phyloP scores from a whole-genome alignment of 2,888 invertebrate species.

The Andrena dorsata region DNA sequence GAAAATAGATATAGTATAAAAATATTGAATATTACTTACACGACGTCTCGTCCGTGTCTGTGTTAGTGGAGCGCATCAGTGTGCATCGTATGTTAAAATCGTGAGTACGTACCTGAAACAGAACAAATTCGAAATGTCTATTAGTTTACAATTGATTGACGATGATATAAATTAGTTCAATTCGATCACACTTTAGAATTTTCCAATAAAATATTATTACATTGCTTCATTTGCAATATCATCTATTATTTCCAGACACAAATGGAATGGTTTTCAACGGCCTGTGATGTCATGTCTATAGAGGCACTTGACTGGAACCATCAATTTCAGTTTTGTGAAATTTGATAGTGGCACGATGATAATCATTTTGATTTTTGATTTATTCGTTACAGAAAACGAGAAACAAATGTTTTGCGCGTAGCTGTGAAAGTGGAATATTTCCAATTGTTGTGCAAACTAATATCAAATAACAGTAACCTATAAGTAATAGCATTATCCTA shows the following conservation, averaged over 20 bases:
- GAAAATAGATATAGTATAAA: constrained; percentile 14
- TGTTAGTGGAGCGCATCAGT: constrained; percentile 64
- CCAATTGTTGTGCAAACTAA: too few relatives aligned
- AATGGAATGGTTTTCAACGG: constrained; percentile 13
- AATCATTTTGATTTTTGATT: constrained; percentile 1
- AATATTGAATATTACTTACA: constrained; percentile 51
- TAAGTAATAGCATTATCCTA: too few relatives aligned
- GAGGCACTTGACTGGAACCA: background rate
- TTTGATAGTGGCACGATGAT: background rate
- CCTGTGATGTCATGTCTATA: background rate
- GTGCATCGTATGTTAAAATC: constrained; percentile 62
- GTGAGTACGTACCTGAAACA: constrained; percentile 57
- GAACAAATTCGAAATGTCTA: background rate
- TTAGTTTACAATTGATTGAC: background rate
- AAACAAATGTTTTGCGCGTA: background rate
- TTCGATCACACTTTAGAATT: background rate
- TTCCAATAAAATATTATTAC: background rate
- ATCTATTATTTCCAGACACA: background rate
- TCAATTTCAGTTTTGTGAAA: background rate
- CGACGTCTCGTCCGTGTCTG: constrained; percentile 62
- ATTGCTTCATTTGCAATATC: background rate
- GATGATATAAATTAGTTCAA: background rate
- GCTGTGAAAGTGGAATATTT: background rate
- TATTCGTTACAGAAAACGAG: constrained; percentile 1
- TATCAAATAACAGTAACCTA: too few relatives aligned